These are phyloP conservation scores for Meteorus colon DNA, from an alignment of 2,888 invertebrate genomes.

Conservation along the genomic window DNA sequence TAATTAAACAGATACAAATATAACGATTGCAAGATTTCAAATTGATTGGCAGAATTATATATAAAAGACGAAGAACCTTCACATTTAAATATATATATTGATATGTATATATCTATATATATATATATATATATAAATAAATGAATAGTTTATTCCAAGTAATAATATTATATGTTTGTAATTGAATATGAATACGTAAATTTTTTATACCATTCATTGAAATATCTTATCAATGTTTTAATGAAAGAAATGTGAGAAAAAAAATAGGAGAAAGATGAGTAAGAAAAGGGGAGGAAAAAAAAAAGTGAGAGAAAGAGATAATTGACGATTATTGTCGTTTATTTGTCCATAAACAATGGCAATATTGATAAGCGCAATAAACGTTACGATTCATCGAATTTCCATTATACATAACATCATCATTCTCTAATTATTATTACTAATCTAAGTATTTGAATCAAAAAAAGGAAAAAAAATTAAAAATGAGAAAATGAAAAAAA, in stretches of 20 bases:
- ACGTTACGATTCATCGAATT: constrained; percentile 50
- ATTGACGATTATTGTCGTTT: constrained; percentile 48
- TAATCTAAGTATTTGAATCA: constrained; percentile 55
- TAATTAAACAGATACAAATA: constrained; percentile 20
- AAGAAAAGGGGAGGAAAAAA: not conserved
- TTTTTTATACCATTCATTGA: constrained; percentile 49
- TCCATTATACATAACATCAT: constrained; percentile 57
- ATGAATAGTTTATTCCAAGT: constrained; percentile 28
- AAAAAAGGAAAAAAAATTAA: constrained; percentile 43
- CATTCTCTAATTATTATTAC: constrained; percentile 52
- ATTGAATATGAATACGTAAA: constrained; percentile 42
- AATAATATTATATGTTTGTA: constrained; percentile 41
- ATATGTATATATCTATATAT: too few relatives aligned
- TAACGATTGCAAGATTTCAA: constrained; percentile 18
- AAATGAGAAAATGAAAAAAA: constrained; percentile 13
- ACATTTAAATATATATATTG: constrained; percentile 11
- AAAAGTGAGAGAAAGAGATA: constrained; percentile 29
- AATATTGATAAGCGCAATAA: constrained; percentile 54
- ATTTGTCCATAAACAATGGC: constrained; percentile 49
- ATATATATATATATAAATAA: not conserved
- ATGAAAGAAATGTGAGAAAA: constrained; percentile 35
- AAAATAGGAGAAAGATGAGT: not conserved
- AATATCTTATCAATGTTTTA: constrained; percentile 50
- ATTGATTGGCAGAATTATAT: constrained; percentile 26
- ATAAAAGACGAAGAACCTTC: constrained; percentile 5